phyloP scores from a whole-genome alignment of 2,888 invertebrate species.

The Chloromyia formosa region DNA sequence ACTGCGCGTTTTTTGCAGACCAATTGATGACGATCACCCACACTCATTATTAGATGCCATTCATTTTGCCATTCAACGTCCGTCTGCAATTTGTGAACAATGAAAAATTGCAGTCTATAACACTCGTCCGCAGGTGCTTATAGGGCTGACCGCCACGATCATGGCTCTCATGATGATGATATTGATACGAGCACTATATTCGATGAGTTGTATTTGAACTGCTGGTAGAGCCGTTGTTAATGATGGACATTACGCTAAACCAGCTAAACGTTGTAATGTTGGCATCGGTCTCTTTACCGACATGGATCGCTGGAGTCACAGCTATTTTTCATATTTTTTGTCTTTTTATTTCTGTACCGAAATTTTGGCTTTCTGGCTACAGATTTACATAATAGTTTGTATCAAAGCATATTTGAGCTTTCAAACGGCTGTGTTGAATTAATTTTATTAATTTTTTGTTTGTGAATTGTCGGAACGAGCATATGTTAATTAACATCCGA shows the following conservation, averaged over 20 bases:
- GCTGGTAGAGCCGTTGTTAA: constrained; percentile 18
- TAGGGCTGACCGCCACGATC: constrained; percentile 19
- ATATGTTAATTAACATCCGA: constrained; percentile 13
- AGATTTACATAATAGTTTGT: background rate
- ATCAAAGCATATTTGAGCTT: background rate
- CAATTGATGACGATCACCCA: constrained; percentile 16
- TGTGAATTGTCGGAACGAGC: background rate
- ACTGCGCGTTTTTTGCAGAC: constrained; percentile 31
- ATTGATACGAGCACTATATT: background rate
- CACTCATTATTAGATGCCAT: constrained; percentile 30
- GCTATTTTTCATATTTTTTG: constrained; percentile 16
- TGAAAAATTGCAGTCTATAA: constrained; percentile 46
- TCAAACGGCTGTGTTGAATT: background rate
- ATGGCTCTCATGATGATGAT: constrained; percentile 8
- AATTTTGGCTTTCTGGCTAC: background rate
- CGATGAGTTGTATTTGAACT: background rate
- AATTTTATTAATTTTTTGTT: background rate
- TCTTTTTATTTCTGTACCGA: background rate
- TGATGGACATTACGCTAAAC: constrained; percentile 29
- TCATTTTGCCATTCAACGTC: background rate
- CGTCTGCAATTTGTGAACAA: constrained; percentile 27
- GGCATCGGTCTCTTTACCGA: background rate
- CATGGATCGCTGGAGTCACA: constrained; percentile 31
- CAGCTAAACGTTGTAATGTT: constrained; percentile 23
- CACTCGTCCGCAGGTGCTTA: constrained; percentile 36